phyloP scores from a whole-genome alignment of 2,888 invertebrate genomes.

The Fragum fragum region DNA sequence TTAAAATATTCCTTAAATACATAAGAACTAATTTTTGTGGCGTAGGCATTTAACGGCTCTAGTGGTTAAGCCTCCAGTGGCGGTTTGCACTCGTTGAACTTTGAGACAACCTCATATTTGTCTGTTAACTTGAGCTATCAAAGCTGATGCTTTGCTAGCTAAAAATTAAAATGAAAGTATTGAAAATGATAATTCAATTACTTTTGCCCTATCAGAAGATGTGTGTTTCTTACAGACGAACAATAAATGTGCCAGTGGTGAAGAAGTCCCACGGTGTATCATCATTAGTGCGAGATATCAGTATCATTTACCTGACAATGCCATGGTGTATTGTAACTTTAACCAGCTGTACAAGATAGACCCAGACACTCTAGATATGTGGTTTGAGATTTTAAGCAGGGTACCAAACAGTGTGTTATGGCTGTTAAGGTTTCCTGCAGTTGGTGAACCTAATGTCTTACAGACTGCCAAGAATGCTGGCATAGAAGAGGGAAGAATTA shows the following conservation, averaged over 20 bases:
- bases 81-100: too few species aligned
- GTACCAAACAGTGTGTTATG: slow-evolving; percentile 98
- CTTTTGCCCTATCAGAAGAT: too few species aligned
- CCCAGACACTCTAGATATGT: slow-evolving; percentile 96
- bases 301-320: slow-evolving; percentile 97
- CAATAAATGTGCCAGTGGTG: slow-evolving; percentile 98
- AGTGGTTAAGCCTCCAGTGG: too few species aligned
- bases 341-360: slow-evolving; percentile 99
- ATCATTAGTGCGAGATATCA: slow-evolving; percentile 98
- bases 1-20: too few species aligned
- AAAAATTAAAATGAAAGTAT: too few species aligned
- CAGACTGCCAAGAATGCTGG: slow-evolving; percentile 89
- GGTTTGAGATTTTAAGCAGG: slow-evolving; percentile 96
- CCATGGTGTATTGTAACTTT: slow-evolving; percentile 99
- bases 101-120: too few species aligned
- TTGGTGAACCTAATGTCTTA: slow-evolving; percentile 90
- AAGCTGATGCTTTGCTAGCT: too few species aligned
- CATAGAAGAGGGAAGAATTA: slow-evolving; percentile 90
- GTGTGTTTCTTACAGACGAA: slow-evolving; percentile 90
- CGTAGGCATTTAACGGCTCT: too few species aligned
- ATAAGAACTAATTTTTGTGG: too few species aligned
- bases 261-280: slow-evolving; percentile 96
- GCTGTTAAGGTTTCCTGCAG: slow-evolving; percentile 96
- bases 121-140: too few species aligned
- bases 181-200: too few species aligned